Base-by-base conservation (phyloP, 2,113 vertebrate species). In the Excalfactoria chinensis region DNA sequence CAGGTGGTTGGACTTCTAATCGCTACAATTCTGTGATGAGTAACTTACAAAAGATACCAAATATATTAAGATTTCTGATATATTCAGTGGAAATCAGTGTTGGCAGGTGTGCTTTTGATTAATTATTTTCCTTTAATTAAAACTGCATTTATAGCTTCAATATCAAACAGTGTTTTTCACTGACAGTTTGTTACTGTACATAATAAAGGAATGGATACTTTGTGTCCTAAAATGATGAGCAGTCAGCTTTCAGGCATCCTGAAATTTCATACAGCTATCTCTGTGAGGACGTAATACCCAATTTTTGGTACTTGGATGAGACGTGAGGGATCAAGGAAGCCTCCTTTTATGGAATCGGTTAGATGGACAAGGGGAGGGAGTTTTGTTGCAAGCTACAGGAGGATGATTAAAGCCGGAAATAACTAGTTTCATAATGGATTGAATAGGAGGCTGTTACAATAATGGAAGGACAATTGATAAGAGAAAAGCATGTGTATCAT, bases 331-430 rank as follows among this genome's bases (percentile, higher is more conserved):
- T 48, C 25, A 70, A 66, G 21, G 30, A 30, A 56, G 13, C 34
- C 9, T 76, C 0, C 0, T 55, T 73, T 63, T 46, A 35, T 2
- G 2, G 48, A 40, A 25, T 16, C 23, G 28, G 18, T 35, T 44
- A n/a, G 26, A 1, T 6, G 34, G n/a, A 8, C 32, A 14, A 89
- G 21, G 43, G 75, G 48, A 19, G 35, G 25, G 84, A n/a, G 18
- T 35, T 83, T 64, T 76, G 34, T 49, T 80, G 66, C 32, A 72
- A 60, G 40, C 48, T 60, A 5, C 23, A 64, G 40, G 23, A 64
- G 64, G 55, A 25, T 3, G 64, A 30, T 7, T 66, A 35, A 66
- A 77, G 37, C 20, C 55, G 25, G 13, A 67, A 89, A 11, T n/a
- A 51, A 30, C 4, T 62, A 2, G 2, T 46, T 73, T 53, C 13